Conservation (phyloP, 2,888 invertebrate species). For the Melanotus villosus region DNA sequence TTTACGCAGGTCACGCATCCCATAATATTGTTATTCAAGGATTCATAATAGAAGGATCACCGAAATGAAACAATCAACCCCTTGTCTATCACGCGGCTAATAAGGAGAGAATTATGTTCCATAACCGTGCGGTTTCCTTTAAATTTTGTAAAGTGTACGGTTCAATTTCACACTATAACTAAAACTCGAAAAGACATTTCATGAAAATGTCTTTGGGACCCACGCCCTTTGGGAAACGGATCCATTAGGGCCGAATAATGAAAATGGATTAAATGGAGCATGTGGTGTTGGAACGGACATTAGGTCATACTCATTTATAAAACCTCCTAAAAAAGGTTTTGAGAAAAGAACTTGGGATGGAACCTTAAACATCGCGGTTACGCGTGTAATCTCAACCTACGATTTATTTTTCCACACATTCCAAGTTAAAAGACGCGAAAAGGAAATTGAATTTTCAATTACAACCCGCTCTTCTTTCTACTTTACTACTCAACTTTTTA, state of each 20-base stretch:
- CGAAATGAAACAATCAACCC: conserved; percentile 19
- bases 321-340: not conserved
- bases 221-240: not conserved
- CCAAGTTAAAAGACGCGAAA: not conserved
- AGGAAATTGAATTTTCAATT: conserved; percentile 11
- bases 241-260: conserved; percentile 10
- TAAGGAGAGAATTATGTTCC: conserved; percentile 6
- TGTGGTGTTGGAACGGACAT: not conserved
- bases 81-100: conserved; percentile 9
- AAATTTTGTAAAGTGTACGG: not conserved
- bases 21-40: conserved; percentile 15
- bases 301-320: not conserved
- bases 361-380: too few species aligned
- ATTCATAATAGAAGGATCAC: conserved; percentile 2
- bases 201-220: not conserved
- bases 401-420: too few species aligned
- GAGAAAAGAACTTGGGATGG: not conserved
- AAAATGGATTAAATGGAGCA: conserved; percentile 4
- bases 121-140: not conserved
- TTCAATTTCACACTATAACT: not conserved
- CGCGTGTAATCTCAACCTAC: too few species aligned
- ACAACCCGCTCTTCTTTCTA: too few species aligned
- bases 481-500: too few species aligned
- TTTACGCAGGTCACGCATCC: conserved; percentile 11
- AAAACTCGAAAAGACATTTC: not conserved